Evolutionary conservation across 2,888 invertebrate species (phyloP).

Genomic region (Papilio gigon): DNA sequence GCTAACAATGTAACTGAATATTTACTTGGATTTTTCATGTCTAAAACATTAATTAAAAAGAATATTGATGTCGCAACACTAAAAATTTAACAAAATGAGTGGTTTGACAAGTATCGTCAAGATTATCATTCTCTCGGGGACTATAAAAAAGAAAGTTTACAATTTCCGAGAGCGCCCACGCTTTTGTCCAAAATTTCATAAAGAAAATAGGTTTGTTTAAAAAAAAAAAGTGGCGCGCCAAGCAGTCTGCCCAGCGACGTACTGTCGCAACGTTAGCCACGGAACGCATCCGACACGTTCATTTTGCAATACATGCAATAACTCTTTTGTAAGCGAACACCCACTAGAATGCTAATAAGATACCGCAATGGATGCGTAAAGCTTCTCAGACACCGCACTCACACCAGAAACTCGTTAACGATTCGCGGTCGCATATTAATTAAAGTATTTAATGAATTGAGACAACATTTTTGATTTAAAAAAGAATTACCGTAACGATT

Average conservation of each 20-base stretch:
- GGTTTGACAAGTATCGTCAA: slow-evolving; percentile 55
- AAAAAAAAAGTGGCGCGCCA: slow-evolving; percentile 78
- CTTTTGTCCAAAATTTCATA: slow-evolving; percentile 64
- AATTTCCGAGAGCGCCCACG: slow-evolving; percentile 64
- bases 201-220: slow-evolving; percentile 60
- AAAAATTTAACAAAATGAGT: slow-evolving; percentile 48
- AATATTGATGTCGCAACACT: slow-evolving; percentile 23
- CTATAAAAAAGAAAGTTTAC: slow-evolving; percentile 78
- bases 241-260: slow-evolving; percentile 67
- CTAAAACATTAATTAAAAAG: neutral
- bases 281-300: slow-evolving; percentile 52
- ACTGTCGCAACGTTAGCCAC: slow-evolving; percentile 56
- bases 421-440: slow-evolving; percentile 32
- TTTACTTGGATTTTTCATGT: neutral
- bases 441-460: slow-evolving; percentile 30
- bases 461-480: slow-evolving; percentile 9
- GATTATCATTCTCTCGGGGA: slow-evolving; percentile 66
- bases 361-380: slow-evolving; percentile 30
- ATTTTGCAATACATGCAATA: slow-evolving; percentile 53
- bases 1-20: neutral
- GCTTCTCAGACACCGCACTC: neutral
- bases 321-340: slow-evolving; percentile 42
- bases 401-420: slow-evolving; percentile 21
- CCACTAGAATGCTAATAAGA: slow-evolving; percentile 26
- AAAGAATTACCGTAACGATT: slow-evolving; percentile 18